These are phyloP conservation scores for Telmatherina bonti DNA, from an alignment of 2,797 vertebrate genomes.

Conservation along the genomic window DNA sequence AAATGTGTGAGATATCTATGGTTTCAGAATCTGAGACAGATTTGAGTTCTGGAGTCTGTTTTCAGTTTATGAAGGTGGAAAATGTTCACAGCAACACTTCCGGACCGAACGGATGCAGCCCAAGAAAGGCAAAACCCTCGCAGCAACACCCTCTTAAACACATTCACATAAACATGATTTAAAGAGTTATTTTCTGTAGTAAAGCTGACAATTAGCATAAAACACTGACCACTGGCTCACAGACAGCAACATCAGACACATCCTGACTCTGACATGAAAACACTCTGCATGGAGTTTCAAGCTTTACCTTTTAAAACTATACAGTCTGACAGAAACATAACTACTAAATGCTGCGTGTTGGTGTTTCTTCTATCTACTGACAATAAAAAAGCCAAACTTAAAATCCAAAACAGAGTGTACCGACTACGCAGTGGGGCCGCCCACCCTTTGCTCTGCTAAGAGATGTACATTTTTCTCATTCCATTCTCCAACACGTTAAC, in stretches of 20 bases:
- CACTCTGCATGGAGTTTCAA: too few relatives aligned
- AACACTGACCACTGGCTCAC: neutral
- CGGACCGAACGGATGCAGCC: slow-evolving; percentile 62
- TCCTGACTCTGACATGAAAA: neutral
- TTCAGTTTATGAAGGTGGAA: slow-evolving; percentile 62
- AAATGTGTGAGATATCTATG: too few relatives aligned
- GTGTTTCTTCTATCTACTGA: slow-evolving; percentile 4
- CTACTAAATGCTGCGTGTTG: neutral
- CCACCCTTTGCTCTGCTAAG: slow-evolving; percentile 70
- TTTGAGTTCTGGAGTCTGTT: slow-evolving; percentile 48
- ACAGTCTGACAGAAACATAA: too few relatives aligned
- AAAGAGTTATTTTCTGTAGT: slow-evolving; percentile 13
- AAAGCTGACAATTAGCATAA: slow-evolving; percentile 31
- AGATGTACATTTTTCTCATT: slow-evolving; percentile 84
- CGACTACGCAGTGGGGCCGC: slow-evolving; percentile 53
- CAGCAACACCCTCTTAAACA: slow-evolving; percentile 27
- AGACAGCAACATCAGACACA: neutral
- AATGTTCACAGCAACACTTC: slow-evolving; percentile 68
- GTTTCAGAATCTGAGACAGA: slow-evolving; percentile 44
- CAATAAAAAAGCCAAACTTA: slow-evolving; percentile 15
- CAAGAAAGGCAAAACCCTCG: slow-evolving; percentile 40
- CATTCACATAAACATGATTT: neutral
- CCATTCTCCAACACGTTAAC: slow-evolving; percentile 82
- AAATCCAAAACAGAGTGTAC: slow-evolving; percentile 55
- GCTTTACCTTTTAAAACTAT: too few relatives aligned